Evolutionary conservation across 1,140 invertebrate species (phyloP).

Genomic region (Carposina sasakii): DNA sequence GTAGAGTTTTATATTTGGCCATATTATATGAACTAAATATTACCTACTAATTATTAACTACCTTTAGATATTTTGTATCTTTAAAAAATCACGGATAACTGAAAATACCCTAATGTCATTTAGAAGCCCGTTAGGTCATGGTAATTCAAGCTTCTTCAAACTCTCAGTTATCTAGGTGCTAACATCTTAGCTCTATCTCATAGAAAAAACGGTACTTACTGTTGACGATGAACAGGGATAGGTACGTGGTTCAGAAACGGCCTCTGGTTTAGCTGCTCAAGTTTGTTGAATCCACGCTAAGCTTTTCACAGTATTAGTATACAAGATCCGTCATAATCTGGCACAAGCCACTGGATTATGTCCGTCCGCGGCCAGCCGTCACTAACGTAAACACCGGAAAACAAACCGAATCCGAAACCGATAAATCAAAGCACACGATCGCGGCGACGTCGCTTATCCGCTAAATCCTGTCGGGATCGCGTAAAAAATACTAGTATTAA

Average conservation of each 20-base stretch:
- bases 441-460: constrained; percentile 61
- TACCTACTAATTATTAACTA: too few species aligned
- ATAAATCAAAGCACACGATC: constrained; percentile 70
- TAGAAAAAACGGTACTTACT: not conserved
- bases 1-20: too few species aligned
- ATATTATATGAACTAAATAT: too few species aligned
- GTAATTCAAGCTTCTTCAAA: too few species aligned
- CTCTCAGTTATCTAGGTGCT: too few species aligned
- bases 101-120: too few species aligned
- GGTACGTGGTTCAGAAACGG: constrained; percentile 1
- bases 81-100: too few species aligned
- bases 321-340: constrained; percentile 66
- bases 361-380: constrained; percentile 46
- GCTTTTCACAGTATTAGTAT: constrained; percentile 45
- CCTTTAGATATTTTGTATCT: too few species aligned
- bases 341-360: constrained; percentile 60
- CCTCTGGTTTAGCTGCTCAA: constrained; percentile 1
- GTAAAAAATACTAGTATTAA: constrained; percentile 73
- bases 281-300: constrained; percentile 23
- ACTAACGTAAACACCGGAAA: constrained; percentile 67
- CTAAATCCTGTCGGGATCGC: constrained; percentile 69
- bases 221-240: constrained; percentile 1
- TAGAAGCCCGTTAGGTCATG: too few species aligned
- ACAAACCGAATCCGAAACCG: constrained; percentile 57
- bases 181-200: not conserved